These are phyloP conservation scores for Patella depressa DNA, from an alignment of 2,888 invertebrate genomes.

Conservation along the genomic window DNA sequence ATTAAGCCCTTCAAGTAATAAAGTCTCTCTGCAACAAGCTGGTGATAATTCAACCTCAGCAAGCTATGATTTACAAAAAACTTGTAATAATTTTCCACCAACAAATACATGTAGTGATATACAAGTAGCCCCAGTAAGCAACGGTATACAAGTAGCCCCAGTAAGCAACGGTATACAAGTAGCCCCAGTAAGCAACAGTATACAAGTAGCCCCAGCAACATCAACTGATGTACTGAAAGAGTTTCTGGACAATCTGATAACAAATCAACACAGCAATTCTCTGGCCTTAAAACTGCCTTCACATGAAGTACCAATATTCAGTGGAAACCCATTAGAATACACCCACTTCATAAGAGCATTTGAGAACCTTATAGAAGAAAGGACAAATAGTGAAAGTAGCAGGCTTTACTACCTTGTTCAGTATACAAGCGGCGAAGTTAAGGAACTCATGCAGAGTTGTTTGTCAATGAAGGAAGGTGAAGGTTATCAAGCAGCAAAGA, in stretches of 20 bases:
- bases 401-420: neutral
- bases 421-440: neutral
- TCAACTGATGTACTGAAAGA: neutral
- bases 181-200: too few relatives aligned
- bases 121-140: too few relatives aligned
- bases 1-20: too few relatives aligned
- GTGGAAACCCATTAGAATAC: neutral
- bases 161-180: too few relatives aligned
- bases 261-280: neutral
- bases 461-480: neutral
- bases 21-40: too few relatives aligned
- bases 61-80: too few relatives aligned
- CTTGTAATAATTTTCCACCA: too few relatives aligned
- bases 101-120: too few relatives aligned
- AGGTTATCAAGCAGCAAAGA: neutral
- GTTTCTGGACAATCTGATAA: neutral
- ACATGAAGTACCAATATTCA: neutral
- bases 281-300: neutral
- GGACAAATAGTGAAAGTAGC: neutral
- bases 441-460: neutral
- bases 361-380: neutral
- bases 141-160: too few relatives aligned
- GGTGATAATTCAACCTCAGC: too few relatives aligned
- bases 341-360: constrained; percentile 5
- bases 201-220: too few relatives aligned